Percentiles rank a stretch among this genome's conserved stretches.
phyloP scores from a whole-genome alignment of 2,113 vertebrate species.

The Cyphomyrus discorhynchus region DNA sequence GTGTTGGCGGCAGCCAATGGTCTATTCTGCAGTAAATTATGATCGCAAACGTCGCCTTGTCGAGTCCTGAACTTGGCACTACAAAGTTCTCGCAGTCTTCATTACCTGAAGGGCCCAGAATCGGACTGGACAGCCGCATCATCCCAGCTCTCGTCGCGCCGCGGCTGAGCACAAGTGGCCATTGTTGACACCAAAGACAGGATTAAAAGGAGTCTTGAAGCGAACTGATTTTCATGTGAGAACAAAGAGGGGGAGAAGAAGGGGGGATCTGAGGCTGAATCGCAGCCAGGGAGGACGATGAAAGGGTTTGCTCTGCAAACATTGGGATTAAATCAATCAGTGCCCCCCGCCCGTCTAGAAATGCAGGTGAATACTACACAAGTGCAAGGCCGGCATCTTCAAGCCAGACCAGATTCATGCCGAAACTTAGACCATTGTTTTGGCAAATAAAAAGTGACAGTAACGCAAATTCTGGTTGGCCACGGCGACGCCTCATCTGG shows the following conservation, averaged over 20 bases:
- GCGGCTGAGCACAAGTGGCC: constrained; percentile 95
- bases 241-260: constrained; percentile 71
- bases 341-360: constrained; percentile 57
- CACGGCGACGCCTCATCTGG: not conserved
- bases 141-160: constrained; percentile 92
- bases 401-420: not conserved
- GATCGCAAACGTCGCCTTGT: constrained; percentile 99
- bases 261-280: constrained; percentile 70
- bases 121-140: constrained; percentile 98
- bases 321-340: constrained; percentile 90
- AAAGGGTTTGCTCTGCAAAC: constrained; percentile 83
- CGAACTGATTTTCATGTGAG: constrained; percentile 99
- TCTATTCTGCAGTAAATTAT: constrained; percentile 97
- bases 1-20: constrained; percentile 74
- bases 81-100: constrained; percentile 82
- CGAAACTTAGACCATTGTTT: not conserved
- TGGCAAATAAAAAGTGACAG: not conserved
- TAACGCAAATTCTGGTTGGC: constrained; percentile 22
- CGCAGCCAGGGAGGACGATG: constrained; percentile 88
- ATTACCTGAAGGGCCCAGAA: constrained; percentile 98
- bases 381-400: not conserved
- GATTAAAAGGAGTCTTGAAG: constrained; percentile 99
- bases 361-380: constrained; percentile 56
- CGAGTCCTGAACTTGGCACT: constrained; percentile 84
- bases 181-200: constrained; percentile 98